Percentiles rank a stretch among this genome's conserved stretches.
Conservation (phyloP, 1,140 invertebrate genomes). For the Trichoplusia ni region DNA sequence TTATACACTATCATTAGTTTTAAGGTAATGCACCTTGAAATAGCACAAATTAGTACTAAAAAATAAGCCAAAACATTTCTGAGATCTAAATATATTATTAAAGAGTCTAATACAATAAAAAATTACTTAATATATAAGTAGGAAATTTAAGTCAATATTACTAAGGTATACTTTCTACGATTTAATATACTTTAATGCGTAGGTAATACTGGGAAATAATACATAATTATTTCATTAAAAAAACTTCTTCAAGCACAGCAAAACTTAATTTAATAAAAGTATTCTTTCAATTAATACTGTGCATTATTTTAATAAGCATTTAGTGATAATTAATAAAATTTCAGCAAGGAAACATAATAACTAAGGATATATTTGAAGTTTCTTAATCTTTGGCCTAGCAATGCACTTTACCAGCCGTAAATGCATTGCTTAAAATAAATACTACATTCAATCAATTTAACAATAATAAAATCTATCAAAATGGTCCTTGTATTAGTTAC, state of each 20-base stretch:
- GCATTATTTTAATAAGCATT: not conserved
- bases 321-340: not conserved
- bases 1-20: conserved; percentile 8
- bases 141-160: too few species aligned
- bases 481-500: conserved; percentile 30
- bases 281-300: too few species aligned
- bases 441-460: conserved; percentile 7
- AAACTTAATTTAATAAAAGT: too few species aligned
- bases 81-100: too few species aligned
- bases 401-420: conserved; percentile 31
- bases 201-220: too few species aligned
- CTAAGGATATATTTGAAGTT: not conserved
- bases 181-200: too few species aligned
- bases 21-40: conserved; percentile 7
- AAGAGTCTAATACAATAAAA: too few species aligned
- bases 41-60: conserved; percentile 2
- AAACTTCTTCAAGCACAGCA: too few species aligned
- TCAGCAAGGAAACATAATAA: not conserved
- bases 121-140: too few species aligned
- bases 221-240: too few species aligned
- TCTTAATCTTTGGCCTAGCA: conserved; percentile 1
- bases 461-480: conserved; percentile 30
- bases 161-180: too few species aligned
- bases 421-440: conserved; percentile 27
- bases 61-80: not conserved